These are phyloP conservation scores for Drosophila jambulina DNA, from an alignment of 1,140 invertebrate species.

Conservation along the genomic window DNA sequence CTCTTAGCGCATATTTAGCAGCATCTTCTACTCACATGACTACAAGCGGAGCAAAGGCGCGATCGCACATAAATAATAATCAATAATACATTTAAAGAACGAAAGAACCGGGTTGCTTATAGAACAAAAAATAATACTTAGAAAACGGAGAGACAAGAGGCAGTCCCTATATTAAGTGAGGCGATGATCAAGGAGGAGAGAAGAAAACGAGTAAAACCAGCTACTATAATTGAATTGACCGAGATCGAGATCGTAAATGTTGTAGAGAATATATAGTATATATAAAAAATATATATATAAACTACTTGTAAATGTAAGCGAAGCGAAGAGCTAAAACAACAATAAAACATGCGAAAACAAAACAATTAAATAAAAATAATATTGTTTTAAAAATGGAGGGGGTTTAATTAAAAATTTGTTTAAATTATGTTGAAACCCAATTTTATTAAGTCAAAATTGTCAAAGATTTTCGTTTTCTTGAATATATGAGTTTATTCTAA, in stretches of 20 bases:
- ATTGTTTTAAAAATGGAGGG: not conserved
- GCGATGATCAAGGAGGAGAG: slow-evolving; percentile 15
- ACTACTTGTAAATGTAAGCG: slow-evolving; percentile 80
- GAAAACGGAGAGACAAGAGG: slow-evolving; percentile 60
- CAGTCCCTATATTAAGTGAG: slow-evolving; percentile 72
- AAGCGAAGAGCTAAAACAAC: slow-evolving; percentile 71
- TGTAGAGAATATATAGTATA: slow-evolving; percentile 82
- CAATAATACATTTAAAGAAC: slow-evolving; percentile 51
- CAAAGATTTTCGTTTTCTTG: too few relatives aligned
- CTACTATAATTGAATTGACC: slow-evolving; percentile 67
- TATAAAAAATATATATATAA: slow-evolving; percentile 71
- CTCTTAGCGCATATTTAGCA: slow-evolving; percentile 80
- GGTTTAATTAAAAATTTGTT: too few relatives aligned
- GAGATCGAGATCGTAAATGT: slow-evolving; percentile 72
- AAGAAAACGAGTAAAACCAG: slow-evolving; percentile 62
- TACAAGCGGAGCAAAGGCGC: slow-evolving; percentile 53
- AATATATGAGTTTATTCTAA: not conserved
- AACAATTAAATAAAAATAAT: slow-evolving; percentile 9
- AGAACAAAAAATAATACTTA: slow-evolving; percentile 66
- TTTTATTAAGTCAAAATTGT: not conserved
- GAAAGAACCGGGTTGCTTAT: slow-evolving; percentile 68
- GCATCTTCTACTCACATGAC: slow-evolving; percentile 81
- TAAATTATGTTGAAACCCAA: not conserved
- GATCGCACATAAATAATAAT: slow-evolving; percentile 52
- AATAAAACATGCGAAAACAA: slow-evolving; percentile 64